Evolutionary conservation across 2,888 invertebrate species (phyloP).

Genomic region (Uropetala carovei): DNA sequence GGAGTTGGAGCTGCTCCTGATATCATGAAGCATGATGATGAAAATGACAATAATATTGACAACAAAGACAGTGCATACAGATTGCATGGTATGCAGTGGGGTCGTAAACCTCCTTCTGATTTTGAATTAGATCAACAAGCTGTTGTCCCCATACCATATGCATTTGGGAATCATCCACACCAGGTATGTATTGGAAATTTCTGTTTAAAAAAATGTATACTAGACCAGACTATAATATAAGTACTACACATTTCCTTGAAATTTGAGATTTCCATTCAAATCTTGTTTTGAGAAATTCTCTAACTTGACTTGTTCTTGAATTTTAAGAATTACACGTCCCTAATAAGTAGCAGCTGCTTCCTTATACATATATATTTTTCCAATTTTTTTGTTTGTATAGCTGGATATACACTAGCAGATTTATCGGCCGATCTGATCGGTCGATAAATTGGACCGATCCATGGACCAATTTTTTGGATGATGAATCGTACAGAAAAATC

Average conservation of each 20-base stretch:
- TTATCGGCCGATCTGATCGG: too few species aligned
- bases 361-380: too few species aligned
- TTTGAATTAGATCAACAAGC: conserved; percentile 37
- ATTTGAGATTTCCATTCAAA: background rate
- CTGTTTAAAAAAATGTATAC: background rate
- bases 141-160: conserved; percentile 31
- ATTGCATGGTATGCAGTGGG: conserved; percentile 41
- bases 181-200: background rate
- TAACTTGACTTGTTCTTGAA: background rate
- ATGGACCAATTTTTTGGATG: too few species aligned
- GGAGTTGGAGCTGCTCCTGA: conserved; percentile 55
- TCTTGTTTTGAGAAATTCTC: background rate
- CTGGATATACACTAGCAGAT: too few species aligned
- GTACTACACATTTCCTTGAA: background rate
- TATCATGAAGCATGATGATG: conserved; percentile 45
- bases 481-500: too few species aligned
- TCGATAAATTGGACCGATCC: too few species aligned
- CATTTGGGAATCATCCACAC: conserved; percentile 31
- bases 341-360: background rate
- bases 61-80: conserved; percentile 55
- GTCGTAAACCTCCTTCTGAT: background rate
- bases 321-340: background rate
- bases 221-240: background rate
- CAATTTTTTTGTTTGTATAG: too few species aligned
- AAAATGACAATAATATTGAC: conserved; percentile 7